Conservation (phyloP, 2,888 invertebrate genomes). For the Falcaria lacertinaria region DNA sequence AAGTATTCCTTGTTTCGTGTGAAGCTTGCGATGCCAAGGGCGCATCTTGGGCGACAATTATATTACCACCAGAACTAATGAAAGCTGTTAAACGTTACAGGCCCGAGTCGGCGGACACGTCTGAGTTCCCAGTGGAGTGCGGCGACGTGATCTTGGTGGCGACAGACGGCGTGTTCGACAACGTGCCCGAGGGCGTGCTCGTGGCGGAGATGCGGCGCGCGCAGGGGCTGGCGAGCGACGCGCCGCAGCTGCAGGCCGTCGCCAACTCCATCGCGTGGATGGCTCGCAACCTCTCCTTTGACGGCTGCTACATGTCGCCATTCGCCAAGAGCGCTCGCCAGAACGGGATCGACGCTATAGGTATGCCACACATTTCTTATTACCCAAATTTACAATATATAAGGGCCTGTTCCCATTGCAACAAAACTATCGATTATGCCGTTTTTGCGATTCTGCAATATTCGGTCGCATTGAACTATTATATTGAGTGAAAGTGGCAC, state of each 20-base stretch:
- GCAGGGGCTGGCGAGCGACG: slow-evolving; percentile 70
- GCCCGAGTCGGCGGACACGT: slow-evolving; percentile 94
- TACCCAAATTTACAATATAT: no score
- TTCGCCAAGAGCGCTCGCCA: slow-evolving; percentile 96
- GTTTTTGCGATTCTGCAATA: no score
- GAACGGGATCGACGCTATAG: slow-evolving; percentile 95
- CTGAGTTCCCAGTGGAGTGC: slow-evolving; percentile 92
- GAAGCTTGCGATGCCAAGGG: no score
- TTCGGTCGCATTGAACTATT: no score
- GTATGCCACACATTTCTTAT: slow-evolving; percentile 57
- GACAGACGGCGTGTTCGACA: slow-evolving; percentile 99
- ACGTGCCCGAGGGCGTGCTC: slow-evolving; percentile 94
- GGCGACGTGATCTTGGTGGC: slow-evolving; percentile 97
- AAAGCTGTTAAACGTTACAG: slow-evolving; percentile 67
- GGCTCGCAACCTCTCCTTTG: slow-evolving; percentile 96
- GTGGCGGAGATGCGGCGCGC: slow-evolving; percentile 90
- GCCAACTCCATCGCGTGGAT: slow-evolving; percentile 97
- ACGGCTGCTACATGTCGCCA: slow-evolving; percentile 96
- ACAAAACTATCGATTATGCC: no score
- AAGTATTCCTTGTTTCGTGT: no score
- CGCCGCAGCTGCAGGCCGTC: slow-evolving; percentile 89
- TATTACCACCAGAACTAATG: no score
- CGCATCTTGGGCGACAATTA: no score
- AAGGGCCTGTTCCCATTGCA: no score
- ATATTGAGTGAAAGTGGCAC: no score